Conservation (phyloP, 2,113 vertebrate species). For the Piprites chloris region DNA sequence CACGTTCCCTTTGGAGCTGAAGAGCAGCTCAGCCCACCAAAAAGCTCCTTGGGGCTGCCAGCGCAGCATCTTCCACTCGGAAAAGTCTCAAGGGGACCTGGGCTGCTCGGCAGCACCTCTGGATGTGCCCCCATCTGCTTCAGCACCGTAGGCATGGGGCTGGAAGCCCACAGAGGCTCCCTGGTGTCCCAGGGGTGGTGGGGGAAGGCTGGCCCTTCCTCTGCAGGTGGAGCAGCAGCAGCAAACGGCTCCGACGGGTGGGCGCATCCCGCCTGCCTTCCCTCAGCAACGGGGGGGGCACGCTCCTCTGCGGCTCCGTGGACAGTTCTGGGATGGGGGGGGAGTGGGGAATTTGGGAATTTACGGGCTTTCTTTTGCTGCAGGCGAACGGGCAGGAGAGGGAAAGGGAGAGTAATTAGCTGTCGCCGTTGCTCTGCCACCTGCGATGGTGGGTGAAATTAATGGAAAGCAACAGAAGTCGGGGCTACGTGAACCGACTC, state of each 20-base stretch:
- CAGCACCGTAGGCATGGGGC: rapidly evolving
- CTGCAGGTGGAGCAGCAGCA: not conserved
- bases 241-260: rapidly evolving
- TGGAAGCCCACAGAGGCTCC: not conserved
- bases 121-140: not conserved
- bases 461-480: conserved; percentile 59
- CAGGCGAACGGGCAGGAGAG: not conserved
- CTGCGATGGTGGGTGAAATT: conserved; percentile 29
- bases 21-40: not conserved
- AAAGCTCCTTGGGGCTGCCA: not conserved
- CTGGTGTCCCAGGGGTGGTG: rapidly evolving
- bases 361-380: not conserved
- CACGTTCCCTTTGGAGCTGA: not conserved
- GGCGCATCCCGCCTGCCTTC: not conserved
- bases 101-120: not conserved
- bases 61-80: not conserved
- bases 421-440: conserved; percentile 28
- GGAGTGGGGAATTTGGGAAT: not conserved
- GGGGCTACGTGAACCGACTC: conserved; percentile 57
- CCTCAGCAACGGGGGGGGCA: rapidly evolving
- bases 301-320: rapidly evolving
- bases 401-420: conserved; percentile 47
- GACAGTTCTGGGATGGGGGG: not conserved
- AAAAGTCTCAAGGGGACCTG: not conserved
- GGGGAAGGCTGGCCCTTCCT: not conserved